Base-by-base conservation (phyloP, 2,797 vertebrate species). In the Peromyscus melanophrys region DNA sequence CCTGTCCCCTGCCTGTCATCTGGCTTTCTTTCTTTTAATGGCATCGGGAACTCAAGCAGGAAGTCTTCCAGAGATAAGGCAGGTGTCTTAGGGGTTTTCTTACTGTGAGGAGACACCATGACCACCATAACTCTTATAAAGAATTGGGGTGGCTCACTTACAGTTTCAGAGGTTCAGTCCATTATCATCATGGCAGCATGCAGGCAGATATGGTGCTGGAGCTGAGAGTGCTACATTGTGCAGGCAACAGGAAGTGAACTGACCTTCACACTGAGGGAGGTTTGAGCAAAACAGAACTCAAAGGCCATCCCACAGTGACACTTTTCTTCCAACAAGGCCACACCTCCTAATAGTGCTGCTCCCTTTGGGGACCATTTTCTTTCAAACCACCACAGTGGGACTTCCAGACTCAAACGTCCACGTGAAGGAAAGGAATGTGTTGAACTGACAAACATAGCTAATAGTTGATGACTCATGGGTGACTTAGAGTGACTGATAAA, bases 1-100 rank as follows among this genome's bases (percentile, higher is more conserved):
- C 52, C 23, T 12, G 67, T 0, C 31, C 4, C 49, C n/a, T 31
- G 0, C 31, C 0, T 0, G 0, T 40, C 52, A 34, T 34, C n/a
- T 2, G 9, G 43, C 29, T 12, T 37, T 40, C 23, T 34, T 55
- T 59, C 89, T 43, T 80, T 84, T 21, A 40, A 1, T 37, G 0
- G 43, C 12, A 46, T 37, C 10, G 10, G 85, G 71, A 43, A 40
- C 65, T 61, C n/a, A 1, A 40, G 6, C 55, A 12, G 25, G 40
- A 1, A n/a, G 2, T 37, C 78, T 90, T 71, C 34, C 67, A 55
- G 57, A 73, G 23, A 40, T 21, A 34, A 89, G 82, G 25, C 9
- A 2, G 52, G 23, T 75, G 71, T 40, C 23, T 75, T 43, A 43
- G 40, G 4, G 71, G 25, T 27, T 73, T 13, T 40, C 27, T 43